Evolutionary conservation across 1,140 invertebrate species (phyloP).

Genomic region (Lasaia peninsularis): DNA sequence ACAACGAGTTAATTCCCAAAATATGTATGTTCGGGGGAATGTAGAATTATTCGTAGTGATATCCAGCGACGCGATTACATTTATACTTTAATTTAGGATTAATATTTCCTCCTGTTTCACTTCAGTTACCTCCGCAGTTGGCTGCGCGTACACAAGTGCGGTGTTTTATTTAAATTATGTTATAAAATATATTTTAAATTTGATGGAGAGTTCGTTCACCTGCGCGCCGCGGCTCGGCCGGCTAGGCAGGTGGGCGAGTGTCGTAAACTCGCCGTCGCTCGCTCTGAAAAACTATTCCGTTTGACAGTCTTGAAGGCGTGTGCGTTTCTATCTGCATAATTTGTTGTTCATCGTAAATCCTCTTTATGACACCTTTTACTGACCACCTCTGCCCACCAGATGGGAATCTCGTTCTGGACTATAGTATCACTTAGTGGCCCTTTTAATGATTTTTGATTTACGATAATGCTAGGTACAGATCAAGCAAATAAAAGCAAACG

Average conservation of each 20-base stretch:
- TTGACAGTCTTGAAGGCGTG: slow-evolving; percentile 3
- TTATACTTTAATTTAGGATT: slow-evolving; percentile 11
- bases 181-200: slow-evolving; percentile 11
- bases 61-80: slow-evolving; percentile 8
- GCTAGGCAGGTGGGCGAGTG: not conserved
- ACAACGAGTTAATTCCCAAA: slow-evolving; percentile 8
- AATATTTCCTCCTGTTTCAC: slow-evolving; percentile 12
- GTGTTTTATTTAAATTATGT: slow-evolving; percentile 11
- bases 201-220: not conserved
- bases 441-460: no score
- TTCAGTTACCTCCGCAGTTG: slow-evolving; percentile 8
- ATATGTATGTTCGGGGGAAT: not conserved
- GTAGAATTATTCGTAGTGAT: not conserved
- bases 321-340: slow-evolving; percentile 7
- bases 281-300: slow-evolving; percentile 3
- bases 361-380: not conserved
- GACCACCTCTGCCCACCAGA: not conserved
- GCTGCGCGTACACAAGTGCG: slow-evolving; percentile 5
- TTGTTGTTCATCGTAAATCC: slow-evolving; percentile 5
- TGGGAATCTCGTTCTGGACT: not conserved
- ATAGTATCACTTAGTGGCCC: not conserved
- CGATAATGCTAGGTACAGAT: no score
- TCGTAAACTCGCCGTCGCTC: not conserved
- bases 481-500: no score
- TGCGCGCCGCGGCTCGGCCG: not conserved